phyloP scores from a whole-genome alignment of 2,797 vertebrate species.

The Corythornis leucogaster region DNA sequence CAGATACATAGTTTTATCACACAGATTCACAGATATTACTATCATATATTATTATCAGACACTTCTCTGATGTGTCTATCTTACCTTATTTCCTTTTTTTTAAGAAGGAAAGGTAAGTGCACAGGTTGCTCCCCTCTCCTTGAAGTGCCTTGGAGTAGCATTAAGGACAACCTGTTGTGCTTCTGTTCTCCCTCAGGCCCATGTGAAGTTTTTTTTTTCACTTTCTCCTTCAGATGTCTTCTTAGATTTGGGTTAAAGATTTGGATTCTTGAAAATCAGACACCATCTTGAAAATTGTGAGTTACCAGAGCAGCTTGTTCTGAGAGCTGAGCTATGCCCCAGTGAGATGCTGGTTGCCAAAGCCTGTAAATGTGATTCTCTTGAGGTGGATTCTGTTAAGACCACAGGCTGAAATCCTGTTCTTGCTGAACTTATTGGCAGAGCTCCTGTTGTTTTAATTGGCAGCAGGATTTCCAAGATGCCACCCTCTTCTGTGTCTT shows the following conservation, averaged over 20 bases:
- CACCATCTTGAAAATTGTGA: not conserved
- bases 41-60: not conserved
- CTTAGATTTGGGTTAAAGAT: not conserved
- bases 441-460: not conserved
- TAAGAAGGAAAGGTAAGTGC: not conserved
- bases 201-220: not conserved
- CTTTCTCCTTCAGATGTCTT: not conserved
- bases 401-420: not conserved
- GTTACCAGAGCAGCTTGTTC: not conserved
- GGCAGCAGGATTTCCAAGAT: not conserved
- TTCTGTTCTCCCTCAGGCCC: not conserved
- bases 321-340: not conserved
- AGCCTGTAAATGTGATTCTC: not conserved
- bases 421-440: not conserved
- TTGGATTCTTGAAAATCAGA: not conserved
- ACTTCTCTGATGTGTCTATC: not conserved
- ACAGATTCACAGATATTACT: not conserved
- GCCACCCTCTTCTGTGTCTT: not conserved
- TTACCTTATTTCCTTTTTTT: not conserved
- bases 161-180: not conserved
- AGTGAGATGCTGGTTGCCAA: not conserved
- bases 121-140: not conserved
- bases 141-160: not conserved
- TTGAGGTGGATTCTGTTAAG: not conserved
- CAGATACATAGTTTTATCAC: not conserved